Base-by-base conservation (phyloP, 2,888 invertebrate species). In the Serrognathus titanus region DNA sequence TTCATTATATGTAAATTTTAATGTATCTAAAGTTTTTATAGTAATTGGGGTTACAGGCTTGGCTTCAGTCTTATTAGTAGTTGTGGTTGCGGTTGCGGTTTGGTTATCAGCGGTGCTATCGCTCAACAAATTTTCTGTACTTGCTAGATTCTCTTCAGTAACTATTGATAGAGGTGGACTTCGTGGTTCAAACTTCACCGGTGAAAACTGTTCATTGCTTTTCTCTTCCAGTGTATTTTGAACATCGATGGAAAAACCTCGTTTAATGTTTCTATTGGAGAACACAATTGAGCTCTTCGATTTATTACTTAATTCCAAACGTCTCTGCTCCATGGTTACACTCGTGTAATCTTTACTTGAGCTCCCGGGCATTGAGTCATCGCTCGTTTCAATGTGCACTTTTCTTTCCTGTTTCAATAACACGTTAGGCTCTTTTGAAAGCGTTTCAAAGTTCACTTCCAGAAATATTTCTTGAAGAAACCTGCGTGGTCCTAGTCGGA, bases 391-490 rank as follows among this genome's bases (percentile, higher is more conserved):
- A 13, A 61, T 49, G 8, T 50, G 35, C 3, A 51, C 56, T 60
- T 69, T 73, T 53, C 13, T 38, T 45, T 62, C 51, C 36, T 57
- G 50, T 0, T 58, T 54, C 10, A 85, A 71, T 8, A 85, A 76
- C 2, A 79, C 77, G 47, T 76, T 71, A 0, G 85, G 82, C 59
- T 83, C 83, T 20, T 69, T 67, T 45, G 79, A 76, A 65, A 87
- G 83, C 62, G 80, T 82, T 48, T 88, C 87, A 72, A 91, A 93
- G 69, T 83, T 81, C 20, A 92, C 82, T 71, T 97, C 97, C 50
- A 93, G 82, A 77, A 97, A 97, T 38, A 97, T 81, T 76, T 97
- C 97, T 75, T 97, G 97, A 35, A 97, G 80, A 76, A 96, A 93
- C 54, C 94, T 84, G 9, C 97, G 83, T 2, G 94, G 88, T 59